Evolutionary conservation across 2,888 invertebrate species (phyloP).

Genomic region (Sylvicola fuscatus): DNA sequence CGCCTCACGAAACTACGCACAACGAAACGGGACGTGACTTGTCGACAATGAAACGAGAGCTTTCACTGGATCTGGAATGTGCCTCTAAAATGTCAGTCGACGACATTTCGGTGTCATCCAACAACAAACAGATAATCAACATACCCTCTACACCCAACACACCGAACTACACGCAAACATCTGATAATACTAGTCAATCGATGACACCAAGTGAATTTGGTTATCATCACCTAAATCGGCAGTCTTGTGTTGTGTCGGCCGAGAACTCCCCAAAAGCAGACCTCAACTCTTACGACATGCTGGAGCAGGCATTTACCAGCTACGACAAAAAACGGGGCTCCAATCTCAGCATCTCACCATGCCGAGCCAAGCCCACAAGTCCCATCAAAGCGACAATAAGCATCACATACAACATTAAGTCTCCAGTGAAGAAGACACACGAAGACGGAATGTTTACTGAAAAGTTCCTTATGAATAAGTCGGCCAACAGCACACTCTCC

Average conservation of each 20-base stretch:
- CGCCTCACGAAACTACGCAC: too few relatives aligned
- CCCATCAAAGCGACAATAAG: constrained; percentile 49
- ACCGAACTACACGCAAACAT: constrained; percentile 17
- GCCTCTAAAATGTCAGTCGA: constrained; percentile 13
- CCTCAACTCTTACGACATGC: constrained; percentile 16
- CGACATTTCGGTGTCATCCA: constrained; percentile 8
- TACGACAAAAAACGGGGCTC: constrained; percentile 14
- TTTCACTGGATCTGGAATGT: constrained; percentile 22
- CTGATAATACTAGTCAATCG: constrained; percentile 26
- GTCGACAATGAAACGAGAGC: constrained; percentile 21
- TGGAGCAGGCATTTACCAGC: constrained; percentile 11
- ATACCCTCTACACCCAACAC: constrained; percentile 16
- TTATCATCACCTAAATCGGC: constrained; percentile 24
- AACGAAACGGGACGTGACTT: constrained; percentile 15
- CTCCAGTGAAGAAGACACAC: constrained; percentile 28
- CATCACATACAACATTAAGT: constrained; percentile 40
- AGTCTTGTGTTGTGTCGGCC: constrained; percentile 21
- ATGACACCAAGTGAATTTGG: constrained; percentile 26
- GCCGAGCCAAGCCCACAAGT: constrained; percentile 27
- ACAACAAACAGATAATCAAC: constrained; percentile 9
- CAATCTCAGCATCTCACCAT: constrained; percentile 27
- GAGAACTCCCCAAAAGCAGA: constrained; percentile 21
- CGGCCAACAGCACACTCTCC: not conserved
- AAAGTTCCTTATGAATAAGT: constrained; percentile 1
- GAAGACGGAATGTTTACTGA: constrained; percentile 11